Evolutionary conservation across 1,140 invertebrate genomes (phyloP).

Genomic region (Microplitis mediator): DNA sequence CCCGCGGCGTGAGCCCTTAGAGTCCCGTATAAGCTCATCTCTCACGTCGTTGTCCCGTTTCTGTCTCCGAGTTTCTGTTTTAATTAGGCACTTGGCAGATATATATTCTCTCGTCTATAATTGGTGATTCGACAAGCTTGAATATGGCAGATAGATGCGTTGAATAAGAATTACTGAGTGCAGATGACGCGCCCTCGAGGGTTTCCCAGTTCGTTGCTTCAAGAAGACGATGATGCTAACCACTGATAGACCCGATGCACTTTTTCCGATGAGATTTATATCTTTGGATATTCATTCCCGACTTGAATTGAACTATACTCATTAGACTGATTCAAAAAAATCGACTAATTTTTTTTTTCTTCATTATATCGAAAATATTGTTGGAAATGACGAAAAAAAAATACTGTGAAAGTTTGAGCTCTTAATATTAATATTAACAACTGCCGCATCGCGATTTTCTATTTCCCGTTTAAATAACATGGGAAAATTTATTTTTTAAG

Average conservation of each 20-base stretch:
- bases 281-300: too few species aligned
- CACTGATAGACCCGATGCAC: background rate
- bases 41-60: conserved; percentile 37
- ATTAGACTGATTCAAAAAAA: too few species aligned
- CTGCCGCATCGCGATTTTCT: too few species aligned
- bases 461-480: too few species aligned
- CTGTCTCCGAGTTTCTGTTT: conserved; percentile 59
- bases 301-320: too few species aligned
- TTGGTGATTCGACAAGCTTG: conserved; percentile 50
- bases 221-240: conserved; percentile 5
- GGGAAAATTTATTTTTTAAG: too few species aligned
- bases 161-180: conserved; percentile 58
- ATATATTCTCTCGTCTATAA: conserved; percentile 39
- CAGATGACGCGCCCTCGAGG: conserved; percentile 47
- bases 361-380: too few species aligned
- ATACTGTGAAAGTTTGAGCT: too few species aligned
- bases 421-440: too few species aligned
- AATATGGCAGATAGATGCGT: conserved; percentile 57
- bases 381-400: too few species aligned
- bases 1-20: conserved; percentile 17
- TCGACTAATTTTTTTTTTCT: too few species aligned
- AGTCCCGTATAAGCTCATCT: conserved; percentile 32
- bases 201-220: conserved; percentile 27
- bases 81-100: conserved; percentile 62
- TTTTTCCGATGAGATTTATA: background rate